Evolutionary conservation across 2,113 vertebrate species (phyloP), one percentile per base, ranked within the genome.

Genomic region (Aphyosemion australe): DNA sequence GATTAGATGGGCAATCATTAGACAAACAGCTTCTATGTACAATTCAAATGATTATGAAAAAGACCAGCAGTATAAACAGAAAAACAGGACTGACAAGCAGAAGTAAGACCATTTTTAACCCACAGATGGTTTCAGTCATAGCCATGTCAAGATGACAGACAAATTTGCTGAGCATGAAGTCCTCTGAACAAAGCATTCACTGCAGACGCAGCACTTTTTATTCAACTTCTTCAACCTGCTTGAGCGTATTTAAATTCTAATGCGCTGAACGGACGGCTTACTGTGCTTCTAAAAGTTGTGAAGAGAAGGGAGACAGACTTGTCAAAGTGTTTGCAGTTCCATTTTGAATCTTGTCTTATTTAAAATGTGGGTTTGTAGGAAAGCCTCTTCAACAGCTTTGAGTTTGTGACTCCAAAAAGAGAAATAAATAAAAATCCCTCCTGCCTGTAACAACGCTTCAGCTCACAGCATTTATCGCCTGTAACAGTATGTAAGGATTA

Each of bases 401-500:
- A 74, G 56, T 61, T 47, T 63, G 50, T 63, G 42, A 68, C 51
- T 55, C 20, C 50, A 43, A 62, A 65, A 56, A 73, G 9, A 26
- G 26, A 26, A 26, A 10, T 8, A 37, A 31, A 50, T 46, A 32
- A 65, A 70, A 46, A 56, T 48, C 65, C 45, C 20, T 43, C 49
- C 59, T 64, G 46, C 61, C 64, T 63, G 39, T 43, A 45, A 65
- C 73, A 42, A 11, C 53, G 51, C 31, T 62, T 37, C 56, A 61
- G 20, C 52, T 47, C 43, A 49, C 56, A 53, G 32, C 55, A 59
- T 59, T 61, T 68, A 78, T 71, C 18, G 8, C 41, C 60, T 43
- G n/a, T 34, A 76, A 67, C 74, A 76, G 67, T 65, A 20, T 63
- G 69, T 65, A 60, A 74, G 78, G 78, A 86, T 84, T 87, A 85